A percentile compares a stretch with the other conserved stretches of the same genome.
Conservation (phyloP, 1,140 invertebrate genomes). For the Bombus pascuorum region DNA sequence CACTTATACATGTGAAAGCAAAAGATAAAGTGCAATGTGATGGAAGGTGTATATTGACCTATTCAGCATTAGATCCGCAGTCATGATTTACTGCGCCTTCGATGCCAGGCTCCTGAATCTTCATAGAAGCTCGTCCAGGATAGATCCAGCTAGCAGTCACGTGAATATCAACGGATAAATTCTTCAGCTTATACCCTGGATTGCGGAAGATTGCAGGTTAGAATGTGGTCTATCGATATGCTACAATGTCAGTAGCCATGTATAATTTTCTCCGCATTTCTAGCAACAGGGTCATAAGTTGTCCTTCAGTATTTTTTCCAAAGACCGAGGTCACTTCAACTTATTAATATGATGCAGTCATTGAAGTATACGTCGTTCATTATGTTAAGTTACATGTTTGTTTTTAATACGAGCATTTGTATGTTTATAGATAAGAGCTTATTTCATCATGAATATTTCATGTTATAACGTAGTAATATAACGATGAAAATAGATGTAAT, state of each 20-base stretch:
- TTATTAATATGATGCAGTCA: too few relatives aligned
- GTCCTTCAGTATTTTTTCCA: not conserved
- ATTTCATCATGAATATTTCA: too few relatives aligned
- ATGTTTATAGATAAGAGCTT: too few relatives aligned
- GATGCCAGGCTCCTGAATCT: conserved; percentile 57
- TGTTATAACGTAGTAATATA: too few relatives aligned
- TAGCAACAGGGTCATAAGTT: not conserved
- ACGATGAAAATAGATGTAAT: too few relatives aligned
- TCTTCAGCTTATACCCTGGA: not conserved
- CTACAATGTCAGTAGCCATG: not conserved
- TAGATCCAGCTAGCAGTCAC: conserved; percentile 36
- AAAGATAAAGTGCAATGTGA: conserved; percentile 50
- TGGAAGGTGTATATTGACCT: conserved; percentile 71
- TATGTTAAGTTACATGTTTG: not conserved
- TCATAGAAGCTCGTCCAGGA: conserved; percentile 18
- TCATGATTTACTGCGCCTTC: conserved; percentile 60
- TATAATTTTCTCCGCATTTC: not conserved
- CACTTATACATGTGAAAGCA: not conserved
- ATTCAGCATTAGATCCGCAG: conserved; percentile 67
- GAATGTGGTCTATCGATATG: conserved; percentile 20
- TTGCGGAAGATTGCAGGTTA: not conserved
- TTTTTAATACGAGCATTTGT: not conserved
- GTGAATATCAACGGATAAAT: conserved; percentile 43
- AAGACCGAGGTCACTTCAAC: too few relatives aligned
- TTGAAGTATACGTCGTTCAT: not conserved